Percentiles rank a stretch among this genome's conserved stretches.
These are phyloP conservation scores for Hypothenemus hampei DNA, from an alignment of 1,140 invertebrate species.

Conservation along the genomic window DNA sequence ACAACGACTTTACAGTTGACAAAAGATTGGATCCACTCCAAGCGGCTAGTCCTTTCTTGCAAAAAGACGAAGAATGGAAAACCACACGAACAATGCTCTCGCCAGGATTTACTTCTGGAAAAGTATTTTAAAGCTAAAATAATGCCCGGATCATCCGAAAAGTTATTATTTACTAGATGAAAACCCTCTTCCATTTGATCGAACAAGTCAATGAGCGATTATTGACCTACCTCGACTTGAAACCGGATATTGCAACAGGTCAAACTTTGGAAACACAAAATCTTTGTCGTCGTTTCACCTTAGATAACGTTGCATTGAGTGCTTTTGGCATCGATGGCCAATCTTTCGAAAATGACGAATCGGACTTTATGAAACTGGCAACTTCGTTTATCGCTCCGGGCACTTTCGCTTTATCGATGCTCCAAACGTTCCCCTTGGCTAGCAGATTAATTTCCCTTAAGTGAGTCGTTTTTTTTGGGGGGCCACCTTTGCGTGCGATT, in stretches of 20 bases:
- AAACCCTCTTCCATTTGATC: slow-evolving; percentile 37
- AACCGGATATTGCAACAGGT: slow-evolving; percentile 6
- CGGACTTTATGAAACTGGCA: slow-evolving; percentile 45
- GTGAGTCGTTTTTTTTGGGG: slow-evolving; percentile 40
- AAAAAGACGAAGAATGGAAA: slow-evolving; percentile 43
- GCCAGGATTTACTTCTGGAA: slow-evolving; percentile 45
- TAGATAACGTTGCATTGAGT: slow-evolving; percentile 49
- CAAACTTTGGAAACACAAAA: slow-evolving; percentile 38
- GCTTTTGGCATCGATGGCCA: slow-evolving; percentile 47
- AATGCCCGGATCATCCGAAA: not conserved
- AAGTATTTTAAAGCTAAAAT: slow-evolving; percentile 26
- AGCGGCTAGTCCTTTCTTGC: slow-evolving; percentile 39
- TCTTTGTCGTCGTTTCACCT: slow-evolving; percentile 46
- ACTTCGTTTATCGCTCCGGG: slow-evolving; percentile 33
- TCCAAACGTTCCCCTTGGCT: slow-evolving; percentile 27
- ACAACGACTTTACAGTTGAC: slow-evolving; percentile 26
- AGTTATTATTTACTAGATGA: slow-evolving; percentile 27
- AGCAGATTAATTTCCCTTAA: slow-evolving; percentile 32
- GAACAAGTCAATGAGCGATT: slow-evolving; percentile 34
- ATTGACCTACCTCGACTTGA: slow-evolving; percentile 31
- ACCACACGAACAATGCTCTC: slow-evolving; percentile 40
- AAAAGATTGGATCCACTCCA: slow-evolving; percentile 40
- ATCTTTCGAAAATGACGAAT: slow-evolving; percentile 45
- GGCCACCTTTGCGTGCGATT: slow-evolving; percentile 32
- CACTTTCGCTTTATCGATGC: not conserved